Evolutionary conservation across 1,140 invertebrate species (phyloP).

Genomic region (Batillaria attramentaria): DNA sequence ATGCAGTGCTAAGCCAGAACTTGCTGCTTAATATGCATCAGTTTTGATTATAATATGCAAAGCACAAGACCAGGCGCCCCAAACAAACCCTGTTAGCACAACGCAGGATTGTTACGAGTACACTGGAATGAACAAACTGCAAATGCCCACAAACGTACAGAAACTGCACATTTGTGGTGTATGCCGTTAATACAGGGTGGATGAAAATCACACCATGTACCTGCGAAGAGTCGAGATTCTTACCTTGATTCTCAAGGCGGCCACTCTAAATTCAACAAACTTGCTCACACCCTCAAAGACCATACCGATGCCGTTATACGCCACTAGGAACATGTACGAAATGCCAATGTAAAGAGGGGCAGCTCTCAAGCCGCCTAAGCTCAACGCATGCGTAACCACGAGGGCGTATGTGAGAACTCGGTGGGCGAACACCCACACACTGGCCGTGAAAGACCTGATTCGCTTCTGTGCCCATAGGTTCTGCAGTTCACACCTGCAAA

Average conservation of each 20-base stretch:
- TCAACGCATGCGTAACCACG: conserved; percentile 38
- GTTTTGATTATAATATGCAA: too few species aligned
- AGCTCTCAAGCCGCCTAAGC: conserved; percentile 30
- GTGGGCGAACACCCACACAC: conserved; percentile 52
- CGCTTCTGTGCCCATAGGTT: conserved; percentile 37
- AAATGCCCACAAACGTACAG: too few species aligned
- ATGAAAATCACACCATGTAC: too few species aligned
- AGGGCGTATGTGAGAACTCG: conserved; percentile 47
- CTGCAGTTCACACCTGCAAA: conserved; percentile 49
- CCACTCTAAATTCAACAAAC: conserved; percentile 46
- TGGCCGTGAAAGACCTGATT: conserved; percentile 38
- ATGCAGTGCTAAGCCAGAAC: too few species aligned
- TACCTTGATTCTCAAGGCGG: conserved; percentile 68
- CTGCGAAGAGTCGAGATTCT: too few species aligned
- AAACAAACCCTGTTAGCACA: too few species aligned
- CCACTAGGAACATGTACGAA: conserved; percentile 46
- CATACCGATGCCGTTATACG: conserved; percentile 49
- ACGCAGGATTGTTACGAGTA: too few species aligned
- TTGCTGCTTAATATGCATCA: too few species aligned
- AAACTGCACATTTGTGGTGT: too few species aligned
- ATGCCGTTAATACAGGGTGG: too few species aligned
- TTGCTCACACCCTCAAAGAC: conserved; percentile 36
- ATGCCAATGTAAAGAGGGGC: conserved; percentile 44
- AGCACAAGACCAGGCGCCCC: too few species aligned
- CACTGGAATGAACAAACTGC: too few species aligned